These are phyloP conservation scores for Cryptops parisi DNA, from an alignment of 2,888 invertebrate genomes.

Conservation along the genomic window DNA sequence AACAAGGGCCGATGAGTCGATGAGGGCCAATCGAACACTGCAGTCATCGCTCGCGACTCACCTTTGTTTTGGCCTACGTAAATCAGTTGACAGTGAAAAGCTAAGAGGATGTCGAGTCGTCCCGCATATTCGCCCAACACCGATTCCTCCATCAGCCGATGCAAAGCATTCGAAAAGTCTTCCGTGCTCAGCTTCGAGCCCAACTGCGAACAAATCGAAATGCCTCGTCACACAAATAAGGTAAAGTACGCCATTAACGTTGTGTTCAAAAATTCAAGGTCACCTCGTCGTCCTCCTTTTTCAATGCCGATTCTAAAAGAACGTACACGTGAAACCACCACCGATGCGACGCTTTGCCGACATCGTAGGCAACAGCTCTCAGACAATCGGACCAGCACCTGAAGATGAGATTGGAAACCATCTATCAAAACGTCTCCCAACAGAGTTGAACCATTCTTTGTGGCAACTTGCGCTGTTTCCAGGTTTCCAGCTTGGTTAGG, in stretches of 20 bases:
- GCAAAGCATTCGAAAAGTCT: constrained; percentile 45
- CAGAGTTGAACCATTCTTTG: neutral
- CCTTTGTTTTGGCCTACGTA: no score
- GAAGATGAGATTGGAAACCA: no score
- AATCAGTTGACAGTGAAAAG: constrained; percentile 67
- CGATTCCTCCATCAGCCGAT: constrained; percentile 68
- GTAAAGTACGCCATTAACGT: no score
- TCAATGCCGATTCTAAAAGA: constrained; percentile 47
- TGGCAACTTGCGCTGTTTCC: no score
- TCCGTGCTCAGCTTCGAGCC: constrained; percentile 24
- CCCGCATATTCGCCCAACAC: constrained; percentile 67
- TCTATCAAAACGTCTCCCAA: no score
- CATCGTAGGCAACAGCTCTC: constrained; percentile 41
- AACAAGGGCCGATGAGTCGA: neutral
- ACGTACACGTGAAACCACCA: constrained; percentile 86
- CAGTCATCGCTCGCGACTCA: no score
- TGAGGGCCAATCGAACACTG: constrained; percentile 40
- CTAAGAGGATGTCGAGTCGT: constrained; percentile 58
- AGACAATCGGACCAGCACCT: constrained; percentile 71
- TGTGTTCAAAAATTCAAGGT: no score
- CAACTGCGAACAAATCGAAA: no score
- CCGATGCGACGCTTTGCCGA: constrained; percentile 45
- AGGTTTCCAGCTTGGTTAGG: no score
- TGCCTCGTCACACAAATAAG: no score
- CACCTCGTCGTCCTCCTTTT: no score